Evolutionary conservation across 2,113 vertebrate genomes (phyloP).

Genomic region (Syngnathoides biaculeatus): DNA sequence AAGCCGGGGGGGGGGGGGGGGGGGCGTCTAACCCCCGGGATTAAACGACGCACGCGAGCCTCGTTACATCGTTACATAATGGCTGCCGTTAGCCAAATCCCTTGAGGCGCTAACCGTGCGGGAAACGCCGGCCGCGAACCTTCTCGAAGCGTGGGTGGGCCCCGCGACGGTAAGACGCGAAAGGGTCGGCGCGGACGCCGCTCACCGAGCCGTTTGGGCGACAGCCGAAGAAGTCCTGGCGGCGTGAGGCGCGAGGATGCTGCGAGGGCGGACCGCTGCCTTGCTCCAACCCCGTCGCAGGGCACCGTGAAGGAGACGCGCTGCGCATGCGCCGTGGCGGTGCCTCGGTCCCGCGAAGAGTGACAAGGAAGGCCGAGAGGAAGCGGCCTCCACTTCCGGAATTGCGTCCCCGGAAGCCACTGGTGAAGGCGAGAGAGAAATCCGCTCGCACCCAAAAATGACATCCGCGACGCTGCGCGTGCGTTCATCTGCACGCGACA

Average conservation of each 20-base stretch:
- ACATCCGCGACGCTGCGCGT: no score
- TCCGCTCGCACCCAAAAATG: no score
- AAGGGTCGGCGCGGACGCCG: not conserved
- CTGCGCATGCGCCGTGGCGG: constrained; percentile 54
- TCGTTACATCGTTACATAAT: constrained; percentile 54
- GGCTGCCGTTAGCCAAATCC: constrained; percentile 24
- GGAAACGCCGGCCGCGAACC: constrained; percentile 38
- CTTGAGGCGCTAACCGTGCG: constrained; percentile 2
- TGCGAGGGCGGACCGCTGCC: constrained; percentile 43
- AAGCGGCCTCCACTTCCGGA: not conserved
- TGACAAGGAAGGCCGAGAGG: constrained; percentile 8
- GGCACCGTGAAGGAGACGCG: constrained; percentile 63
- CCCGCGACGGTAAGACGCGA: not conserved
- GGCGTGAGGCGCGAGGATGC: constrained; percentile 35
- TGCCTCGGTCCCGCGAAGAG: constrained; percentile 8
- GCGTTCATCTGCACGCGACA: no score
- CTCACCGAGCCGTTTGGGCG: constrained; percentile 39
- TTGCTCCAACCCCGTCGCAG: constrained; percentile 14
- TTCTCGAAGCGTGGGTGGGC: not conserved
- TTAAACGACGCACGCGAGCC: constrained; percentile 24
- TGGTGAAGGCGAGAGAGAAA: not conserved
- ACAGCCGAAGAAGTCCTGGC: constrained; percentile 31
- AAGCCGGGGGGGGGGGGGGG: no score
- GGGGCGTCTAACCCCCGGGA: constrained; percentile 6
- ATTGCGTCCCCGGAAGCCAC: not conserved